Conservation (phyloP, 2,888 invertebrate genomes). For the Cosmopolites sordidus region DNA sequence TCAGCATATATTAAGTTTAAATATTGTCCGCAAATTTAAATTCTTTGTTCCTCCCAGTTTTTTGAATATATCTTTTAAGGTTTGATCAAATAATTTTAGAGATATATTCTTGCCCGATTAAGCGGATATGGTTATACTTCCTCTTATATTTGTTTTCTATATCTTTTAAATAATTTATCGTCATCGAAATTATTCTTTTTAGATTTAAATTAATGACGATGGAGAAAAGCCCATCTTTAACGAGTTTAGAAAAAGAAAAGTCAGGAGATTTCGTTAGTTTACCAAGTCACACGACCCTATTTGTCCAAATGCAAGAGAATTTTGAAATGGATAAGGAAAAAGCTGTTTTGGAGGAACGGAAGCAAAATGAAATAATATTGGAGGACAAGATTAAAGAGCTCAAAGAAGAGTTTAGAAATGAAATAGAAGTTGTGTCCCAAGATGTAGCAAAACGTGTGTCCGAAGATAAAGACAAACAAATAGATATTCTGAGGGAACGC, state of each 20-base stretch:
- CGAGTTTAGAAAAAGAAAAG: constrained; percentile 63
- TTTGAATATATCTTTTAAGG: no score
- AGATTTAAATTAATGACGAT: constrained; percentile 62
- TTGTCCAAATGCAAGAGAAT: constrained; percentile 65
- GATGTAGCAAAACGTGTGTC: constrained; percentile 51
- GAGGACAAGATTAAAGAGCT: constrained; percentile 49
- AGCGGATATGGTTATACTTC: no score
- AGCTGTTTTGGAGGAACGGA: constrained; percentile 52
- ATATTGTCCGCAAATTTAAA: no score
- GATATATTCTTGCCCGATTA: no score
- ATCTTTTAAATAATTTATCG: no score
- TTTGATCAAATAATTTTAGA: neutral
- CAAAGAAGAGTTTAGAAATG: constrained; percentile 54
- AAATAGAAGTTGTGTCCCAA: constrained; percentile 39
- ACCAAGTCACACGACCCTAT: constrained; percentile 57
- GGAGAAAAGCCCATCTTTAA: constrained; percentile 75
- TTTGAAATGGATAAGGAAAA: constrained; percentile 58
- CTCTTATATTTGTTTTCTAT: no score
- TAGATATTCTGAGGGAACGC: constrained; percentile 61
- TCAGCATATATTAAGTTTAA: no score
- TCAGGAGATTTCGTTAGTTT: constrained; percentile 57
- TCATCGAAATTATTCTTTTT: no score
- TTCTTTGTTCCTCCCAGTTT: no score
- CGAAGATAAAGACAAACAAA: constrained; percentile 67
- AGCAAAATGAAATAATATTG: constrained; percentile 49